Base-by-base conservation (phyloP, 2,797 vertebrate genomes). In the Phoebastria nigripes region DNA sequence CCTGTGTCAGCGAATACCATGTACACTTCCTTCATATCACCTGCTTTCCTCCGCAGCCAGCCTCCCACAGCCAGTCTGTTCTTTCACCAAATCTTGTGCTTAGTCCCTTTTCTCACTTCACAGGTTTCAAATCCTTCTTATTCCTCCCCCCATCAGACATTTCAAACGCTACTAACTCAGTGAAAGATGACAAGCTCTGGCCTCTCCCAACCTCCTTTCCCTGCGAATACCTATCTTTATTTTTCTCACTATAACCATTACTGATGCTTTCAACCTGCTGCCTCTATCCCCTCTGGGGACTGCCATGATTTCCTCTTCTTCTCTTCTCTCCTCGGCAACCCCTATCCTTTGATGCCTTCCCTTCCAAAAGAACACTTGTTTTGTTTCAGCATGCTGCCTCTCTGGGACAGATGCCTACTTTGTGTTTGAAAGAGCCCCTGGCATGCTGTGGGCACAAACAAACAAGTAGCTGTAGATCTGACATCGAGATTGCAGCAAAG, bases 21-120 rank as follows among this genome's bases (percentile, higher is more conserved):
- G 21, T 55, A 87, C 72, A 37, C 17, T 91, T 91, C 89, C 78
- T 89, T 82, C 81, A 1, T 26, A 29, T 87, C 95, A 91, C 91
- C 94, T 78, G 78, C 81, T 28, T 41, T 77, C 51, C 78, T 82
- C 81, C 47, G 0, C 92, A 95, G 82, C 77, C 92, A 96, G 88
- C 95, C 94, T 95, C 96, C 94, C 93, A 94, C 96, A 78, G 76
- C 65, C 95, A 96, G 92, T 54, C 96, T 97, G 96, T 77, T 93
- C 93, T 82, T 71, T 77, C 70, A 92, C 31, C 72, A 58, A 31
- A 84, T 84, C 77, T 41, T 91, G 15, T 28, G 26, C 87, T 81
- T 58, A 69, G 85, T 44, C 39, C 65, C 79, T 93, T 90, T 79
- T 89, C 66, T 94, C 85, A 44, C 70, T 88, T 96, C 85, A 91